phyloP scores from a whole-genome alignment of 2,797 vertebrate genomes.

The Numenius phaeopus region DNA sequence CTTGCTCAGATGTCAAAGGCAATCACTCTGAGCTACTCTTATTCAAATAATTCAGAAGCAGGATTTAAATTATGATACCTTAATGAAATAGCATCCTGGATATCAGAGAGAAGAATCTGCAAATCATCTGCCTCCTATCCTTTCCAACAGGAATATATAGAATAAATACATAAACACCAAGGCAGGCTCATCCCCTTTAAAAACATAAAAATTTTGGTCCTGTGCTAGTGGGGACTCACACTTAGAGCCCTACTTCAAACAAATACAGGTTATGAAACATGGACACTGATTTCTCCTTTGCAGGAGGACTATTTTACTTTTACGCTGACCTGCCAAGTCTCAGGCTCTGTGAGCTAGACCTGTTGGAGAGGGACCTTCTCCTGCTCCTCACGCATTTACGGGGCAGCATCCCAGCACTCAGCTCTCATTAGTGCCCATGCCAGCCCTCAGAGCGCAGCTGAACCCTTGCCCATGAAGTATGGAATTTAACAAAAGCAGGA shows the following conservation, averaged over 20 bases:
- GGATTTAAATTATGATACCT: background rate
- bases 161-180: background rate
- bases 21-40: background rate
- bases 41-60: background rate
- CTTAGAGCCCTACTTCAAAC: background rate
- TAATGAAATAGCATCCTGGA: background rate
- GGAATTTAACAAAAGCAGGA: background rate
- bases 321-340: background rate
- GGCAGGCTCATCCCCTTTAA: background rate
- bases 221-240: background rate
- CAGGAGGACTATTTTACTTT: background rate
- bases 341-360: background rate
- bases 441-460: background rate
- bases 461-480: background rate
- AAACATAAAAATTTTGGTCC: background rate
- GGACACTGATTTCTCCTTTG: background rate
- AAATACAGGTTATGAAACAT: background rate
- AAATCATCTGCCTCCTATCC: background rate
- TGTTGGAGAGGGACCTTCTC: background rate
- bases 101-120: background rate
- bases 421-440: too few species aligned
- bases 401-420: background rate
- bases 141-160: background rate
- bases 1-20: background rate
- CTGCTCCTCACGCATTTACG: background rate